Conservation (phyloP, 23 tunicate genomes). For the Corella eumyota region DNA sequence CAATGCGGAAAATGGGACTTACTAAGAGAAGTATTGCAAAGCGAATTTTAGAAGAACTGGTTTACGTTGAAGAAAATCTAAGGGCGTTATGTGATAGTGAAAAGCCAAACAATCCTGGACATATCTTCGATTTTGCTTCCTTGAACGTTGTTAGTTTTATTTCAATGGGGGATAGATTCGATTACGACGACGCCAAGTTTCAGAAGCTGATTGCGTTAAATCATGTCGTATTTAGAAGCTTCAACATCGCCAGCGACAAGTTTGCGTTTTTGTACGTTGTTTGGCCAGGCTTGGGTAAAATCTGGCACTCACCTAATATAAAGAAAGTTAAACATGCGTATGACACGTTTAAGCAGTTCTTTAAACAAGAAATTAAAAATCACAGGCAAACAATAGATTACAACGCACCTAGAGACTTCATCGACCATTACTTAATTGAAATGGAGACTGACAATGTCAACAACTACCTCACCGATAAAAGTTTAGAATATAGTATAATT, state of each 20-base stretch:
- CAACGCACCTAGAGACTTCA: conserved; percentile 10
- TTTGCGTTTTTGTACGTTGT: no score
- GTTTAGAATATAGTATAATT: no score
- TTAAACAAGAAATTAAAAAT: not conserved
- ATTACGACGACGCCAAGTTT: no score
- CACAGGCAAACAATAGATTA: not conserved
- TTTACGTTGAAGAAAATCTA: conserved; percentile 7
- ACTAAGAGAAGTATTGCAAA: not conserved
- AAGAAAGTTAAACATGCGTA: no score
- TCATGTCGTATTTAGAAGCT: no score
- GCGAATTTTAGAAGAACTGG: conserved; percentile 6
- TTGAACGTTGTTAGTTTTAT: conserved; percentile 8
- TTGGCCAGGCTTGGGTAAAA: no score
- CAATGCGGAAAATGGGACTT: conserved; percentile 7
- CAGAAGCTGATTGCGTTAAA: no score
- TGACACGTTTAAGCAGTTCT: not conserved
- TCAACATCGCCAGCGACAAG: no score
- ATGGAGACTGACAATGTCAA: not conserved
- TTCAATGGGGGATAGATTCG: conserved; percentile 1
- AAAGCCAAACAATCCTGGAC: not conserved
- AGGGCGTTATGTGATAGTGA: not conserved
- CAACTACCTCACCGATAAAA: not conserved
- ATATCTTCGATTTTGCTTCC: conserved; percentile 7
- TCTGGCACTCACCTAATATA: no score
- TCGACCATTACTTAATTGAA: conserved; percentile 12